Conservation (phyloP, 2,888 invertebrate species). For the Oasisia sp. region DNA sequence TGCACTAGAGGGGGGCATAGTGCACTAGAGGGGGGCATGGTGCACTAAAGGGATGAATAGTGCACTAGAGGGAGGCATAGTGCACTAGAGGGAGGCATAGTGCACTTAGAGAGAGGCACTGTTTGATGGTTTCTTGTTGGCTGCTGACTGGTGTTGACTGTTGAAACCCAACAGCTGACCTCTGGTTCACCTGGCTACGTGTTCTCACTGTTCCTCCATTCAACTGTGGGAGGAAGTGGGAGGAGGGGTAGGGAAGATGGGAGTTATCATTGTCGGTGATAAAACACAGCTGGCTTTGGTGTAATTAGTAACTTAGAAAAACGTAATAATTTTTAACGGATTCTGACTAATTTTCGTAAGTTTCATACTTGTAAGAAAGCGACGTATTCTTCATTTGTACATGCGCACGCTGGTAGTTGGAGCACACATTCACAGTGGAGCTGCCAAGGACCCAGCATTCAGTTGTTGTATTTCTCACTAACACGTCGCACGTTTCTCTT, state of each 20-base stretch:
- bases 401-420: no score
- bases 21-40: not conserved
- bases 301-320: no score
- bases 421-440: no score
- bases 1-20: not conserved
- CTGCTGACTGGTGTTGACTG: not conserved
- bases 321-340: no score
- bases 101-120: not conserved
- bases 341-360: no score
- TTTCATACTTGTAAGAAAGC: no score
- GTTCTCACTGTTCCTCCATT: not conserved
- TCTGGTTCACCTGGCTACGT: not conserved
- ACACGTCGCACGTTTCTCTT: not conserved
- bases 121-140: not conserved
- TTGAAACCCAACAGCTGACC: not conserved
- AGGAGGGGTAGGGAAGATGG: no score
- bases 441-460: not conserved
- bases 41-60: no score
- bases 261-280: no score
- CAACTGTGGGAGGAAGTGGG: no score
- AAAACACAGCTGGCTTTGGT: no score
- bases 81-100: not conserved
- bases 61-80: not conserved
- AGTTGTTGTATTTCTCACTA: not conserved
- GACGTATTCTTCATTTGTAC: no score